Percentiles rank a stretch among this genome's conserved stretches.
phyloP scores from a whole-genome alignment of 1,140 invertebrate genomes.

The Drosophila funebris region DNA sequence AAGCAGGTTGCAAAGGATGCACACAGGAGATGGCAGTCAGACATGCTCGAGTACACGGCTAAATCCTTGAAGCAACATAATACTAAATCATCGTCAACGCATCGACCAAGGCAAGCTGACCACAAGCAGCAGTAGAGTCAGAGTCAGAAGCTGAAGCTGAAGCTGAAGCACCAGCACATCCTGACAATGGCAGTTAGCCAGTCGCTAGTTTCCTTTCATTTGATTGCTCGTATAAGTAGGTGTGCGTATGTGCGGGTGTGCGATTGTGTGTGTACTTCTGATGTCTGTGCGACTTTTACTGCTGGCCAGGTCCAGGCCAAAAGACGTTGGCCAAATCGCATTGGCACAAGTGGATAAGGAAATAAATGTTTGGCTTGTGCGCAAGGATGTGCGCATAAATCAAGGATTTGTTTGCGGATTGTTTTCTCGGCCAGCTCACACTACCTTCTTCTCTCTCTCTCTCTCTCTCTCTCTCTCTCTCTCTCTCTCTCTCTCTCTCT shows the following conservation, averaged over 20 bases:
- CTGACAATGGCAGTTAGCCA: conserved; percentile 45
- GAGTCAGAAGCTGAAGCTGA: not conserved
- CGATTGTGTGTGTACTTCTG: not conserved
- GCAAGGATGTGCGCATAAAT: conserved; percentile 82
- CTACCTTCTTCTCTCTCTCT: not conserved
- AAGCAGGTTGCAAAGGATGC: conserved; percentile 33
- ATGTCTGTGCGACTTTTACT: conserved; percentile 38
- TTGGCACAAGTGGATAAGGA: conserved; percentile 83
- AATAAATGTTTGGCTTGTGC: conserved; percentile 81
- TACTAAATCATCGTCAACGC: conserved; percentile 82
- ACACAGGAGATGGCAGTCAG: conserved; percentile 43
- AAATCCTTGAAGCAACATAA: conserved; percentile 82
- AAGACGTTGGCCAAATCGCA: conserved; percentile 56
- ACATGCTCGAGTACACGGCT: conserved; percentile 73
- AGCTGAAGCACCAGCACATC: conserved; percentile 11
- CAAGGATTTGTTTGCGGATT: conserved; percentile 83
- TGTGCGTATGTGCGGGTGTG: not conserved
- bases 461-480: not conserved
- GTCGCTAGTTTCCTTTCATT: conserved; percentile 65
- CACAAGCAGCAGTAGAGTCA: not conserved
- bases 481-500: not conserved
- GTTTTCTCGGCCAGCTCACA: conserved; percentile 20
- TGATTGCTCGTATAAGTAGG: conserved; percentile 47
- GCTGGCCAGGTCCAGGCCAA: conserved; percentile 50
- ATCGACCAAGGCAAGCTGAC: conserved; percentile 40